Conservation (phyloP, 1,140 invertebrate species). For the Achatina immaculata region DNA sequence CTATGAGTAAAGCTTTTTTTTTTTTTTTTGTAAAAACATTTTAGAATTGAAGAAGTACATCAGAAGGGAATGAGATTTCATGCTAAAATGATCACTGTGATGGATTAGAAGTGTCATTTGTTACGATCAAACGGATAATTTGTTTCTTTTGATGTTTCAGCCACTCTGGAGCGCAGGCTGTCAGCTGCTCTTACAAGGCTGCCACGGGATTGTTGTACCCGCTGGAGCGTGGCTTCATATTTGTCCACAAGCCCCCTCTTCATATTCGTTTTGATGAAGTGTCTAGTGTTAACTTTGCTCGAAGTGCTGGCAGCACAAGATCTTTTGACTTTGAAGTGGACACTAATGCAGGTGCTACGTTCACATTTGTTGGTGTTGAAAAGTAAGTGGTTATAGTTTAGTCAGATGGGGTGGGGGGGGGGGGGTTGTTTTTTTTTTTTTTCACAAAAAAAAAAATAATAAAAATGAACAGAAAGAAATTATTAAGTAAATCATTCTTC, state of each 20-base stretch:
- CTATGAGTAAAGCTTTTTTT: too few relatives aligned
- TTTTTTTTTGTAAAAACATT: too few relatives aligned
- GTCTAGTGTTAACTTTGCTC: conserved; percentile 93
- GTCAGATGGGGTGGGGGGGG: not conserved
- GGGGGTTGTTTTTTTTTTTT: too few relatives aligned
- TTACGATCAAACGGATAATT: too few relatives aligned
- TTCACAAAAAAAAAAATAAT: too few relatives aligned
- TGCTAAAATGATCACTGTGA: too few relatives aligned
- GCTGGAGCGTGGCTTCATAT: conserved; percentile 98
- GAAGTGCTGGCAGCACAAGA: conserved; percentile 92
- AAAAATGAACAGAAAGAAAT: too few relatives aligned
- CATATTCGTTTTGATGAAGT: conserved; percentile 99
- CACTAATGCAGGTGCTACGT: conserved; percentile 87
- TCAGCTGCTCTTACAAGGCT: conserved; percentile 98
- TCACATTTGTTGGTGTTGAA: conserved; percentile 98
- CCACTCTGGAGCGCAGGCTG: conserved; percentile 90
- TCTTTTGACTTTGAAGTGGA: conserved; percentile 93
- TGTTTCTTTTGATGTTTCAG: too few relatives aligned
- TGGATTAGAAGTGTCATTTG: too few relatives aligned
- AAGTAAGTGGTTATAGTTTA: conserved; percentile 76
- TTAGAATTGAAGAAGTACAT: too few relatives aligned
- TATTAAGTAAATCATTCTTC: too few relatives aligned
- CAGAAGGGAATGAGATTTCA: too few relatives aligned
- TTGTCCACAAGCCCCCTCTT: conserved; percentile 97
- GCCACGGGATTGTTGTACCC: conserved; percentile 97